These are phyloP conservation scores for Oncorhynchus tshawytscha DNA, from an alignment of 2,113 vertebrate species.

Conservation along the genomic window DNA sequence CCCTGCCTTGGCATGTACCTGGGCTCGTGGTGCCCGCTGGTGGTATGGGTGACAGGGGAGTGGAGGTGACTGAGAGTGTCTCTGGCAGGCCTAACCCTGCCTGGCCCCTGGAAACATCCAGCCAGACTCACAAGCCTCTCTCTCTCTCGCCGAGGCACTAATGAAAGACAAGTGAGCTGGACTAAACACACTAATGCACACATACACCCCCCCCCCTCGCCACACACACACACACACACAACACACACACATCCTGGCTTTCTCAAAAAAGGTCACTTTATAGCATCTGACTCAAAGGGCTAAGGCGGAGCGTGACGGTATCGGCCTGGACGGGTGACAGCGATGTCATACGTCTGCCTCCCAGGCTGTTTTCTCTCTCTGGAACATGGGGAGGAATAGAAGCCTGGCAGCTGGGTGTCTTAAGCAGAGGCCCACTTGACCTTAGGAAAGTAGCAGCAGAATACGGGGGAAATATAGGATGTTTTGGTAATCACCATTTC, in stretches of 20 bases:
- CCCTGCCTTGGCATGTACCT: constrained; percentile 55
- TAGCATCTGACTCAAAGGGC: constrained; percentile 82
- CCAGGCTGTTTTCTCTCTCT: constrained; percentile 64
- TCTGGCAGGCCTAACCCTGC: constrained; percentile 65
- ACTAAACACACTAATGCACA: constrained; percentile 43
- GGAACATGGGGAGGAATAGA: neutral
- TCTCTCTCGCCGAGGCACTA: constrained; percentile 54
- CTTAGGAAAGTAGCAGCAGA: constrained; percentile 56
- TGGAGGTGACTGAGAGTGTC: constrained; percentile 68
- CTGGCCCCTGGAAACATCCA: neutral
- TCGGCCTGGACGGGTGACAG: constrained; percentile 69
- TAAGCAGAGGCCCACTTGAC: constrained; percentile 66
- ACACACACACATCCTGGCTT: constrained; percentile 53
- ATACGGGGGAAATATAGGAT: constrained; percentile 57
- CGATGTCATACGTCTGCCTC: constrained; percentile 64
- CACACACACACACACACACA: too few relatives aligned
- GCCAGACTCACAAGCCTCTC: neutral
- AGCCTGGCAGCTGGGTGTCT: neutral
- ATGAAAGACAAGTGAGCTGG: constrained; percentile 68
- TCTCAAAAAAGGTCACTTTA: constrained; percentile 84
- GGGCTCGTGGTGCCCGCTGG: constrained; percentile 25
- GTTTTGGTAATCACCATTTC: constrained; percentile 69
- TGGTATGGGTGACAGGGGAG: constrained; percentile 36
- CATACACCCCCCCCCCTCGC: too few relatives aligned
- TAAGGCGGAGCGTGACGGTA: constrained; percentile 64